Base-by-base conservation (phyloP, 2,888 invertebrate species). In the Subacronicta megacephala region DNA sequence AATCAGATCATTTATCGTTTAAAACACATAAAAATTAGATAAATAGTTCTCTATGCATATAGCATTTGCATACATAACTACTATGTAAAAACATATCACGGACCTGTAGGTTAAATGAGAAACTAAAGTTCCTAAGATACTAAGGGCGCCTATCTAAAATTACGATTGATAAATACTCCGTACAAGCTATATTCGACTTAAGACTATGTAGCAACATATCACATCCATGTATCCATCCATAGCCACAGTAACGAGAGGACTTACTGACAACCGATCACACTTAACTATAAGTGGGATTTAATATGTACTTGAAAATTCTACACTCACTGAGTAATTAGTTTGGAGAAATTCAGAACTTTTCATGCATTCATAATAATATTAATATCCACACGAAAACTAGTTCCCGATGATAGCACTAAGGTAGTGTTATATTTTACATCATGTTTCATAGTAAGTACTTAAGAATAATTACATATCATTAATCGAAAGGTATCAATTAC, bases 101-200 rank as follows among this genome's bases (percentile, higher is more conserved):
- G 82, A 77, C 71, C 75, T 81, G 78, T 83, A 78, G 84, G 80
- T 83, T 89, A 88, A 84, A 88, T 87, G 84, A 84, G 83, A 89
- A 73, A 87, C 83, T 82, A 83, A 82, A 80, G 63, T 80, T 77
- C 78, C 87, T 90, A 90, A 81, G 77, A 85, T 87, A 78, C 87
- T 88, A 89, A 81, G 85, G 89, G 85, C 83, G 77, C 88, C 91
- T 92, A 92, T 89, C 90, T 92, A 92, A 78, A 79, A 83, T 87
- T 89, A 90, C 87, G 78, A 83, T 89, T 88, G 93, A 93, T 93
- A 93, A 93, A 93, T 93, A 93, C 85, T 89, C 83, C 90, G 84
- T 92, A 90, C 79, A 81, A 75, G 75, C 89, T 90, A 89, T 81
- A 84, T 81, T 84, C 84, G 78, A 84, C 88, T 90, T 92, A 90